Percentiles rank a stretch among this genome's conserved stretches.
Conservation (phyloP, 2,888 invertebrate species). For the Chouioia cunea region DNA sequence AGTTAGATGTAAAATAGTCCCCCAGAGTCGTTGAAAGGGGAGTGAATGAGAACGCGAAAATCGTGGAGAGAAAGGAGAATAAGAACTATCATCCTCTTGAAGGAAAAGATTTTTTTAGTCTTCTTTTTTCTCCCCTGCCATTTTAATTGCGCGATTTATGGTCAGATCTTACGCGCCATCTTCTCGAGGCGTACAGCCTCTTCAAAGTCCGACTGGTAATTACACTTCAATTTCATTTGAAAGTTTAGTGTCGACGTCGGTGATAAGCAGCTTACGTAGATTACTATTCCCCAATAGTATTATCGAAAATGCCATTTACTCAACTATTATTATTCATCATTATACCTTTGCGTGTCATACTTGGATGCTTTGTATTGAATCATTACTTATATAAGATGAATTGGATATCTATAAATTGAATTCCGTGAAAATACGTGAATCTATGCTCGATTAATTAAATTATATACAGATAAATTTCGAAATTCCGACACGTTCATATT, state of each 20-base stretch:
- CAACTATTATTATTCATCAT: too few relatives aligned
- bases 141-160: conserved; percentile 39
- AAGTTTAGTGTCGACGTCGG: conserved; percentile 23
- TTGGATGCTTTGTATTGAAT: too few relatives aligned
- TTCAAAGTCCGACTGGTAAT: conserved; percentile 33
- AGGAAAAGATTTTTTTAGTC: conserved; percentile 14
- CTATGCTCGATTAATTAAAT: too few relatives aligned
- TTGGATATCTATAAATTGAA: too few relatives aligned
- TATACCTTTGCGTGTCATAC: too few relatives aligned
- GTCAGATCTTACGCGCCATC: conserved; percentile 17
- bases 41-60: not conserved
- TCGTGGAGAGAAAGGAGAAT: conserved; percentile 11
- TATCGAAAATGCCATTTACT: conserved; percentile 1
- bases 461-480: too few relatives aligned
- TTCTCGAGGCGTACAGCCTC: conserved; percentile 7
- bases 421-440: too few relatives aligned
- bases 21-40: not conserved
- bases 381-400: too few relatives aligned
- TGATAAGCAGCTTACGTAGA: conserved; percentile 28
- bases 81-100: not conserved
- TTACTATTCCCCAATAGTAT: not conserved
- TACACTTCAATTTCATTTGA: conserved; percentile 35
- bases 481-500: too few relatives aligned
- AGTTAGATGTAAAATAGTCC: conserved; percentile 36
- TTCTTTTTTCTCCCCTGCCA: not conserved